These are phyloP conservation scores for Clusia tigrina DNA, from an alignment of 2,888 invertebrate genomes.

Conservation along the genomic window DNA sequence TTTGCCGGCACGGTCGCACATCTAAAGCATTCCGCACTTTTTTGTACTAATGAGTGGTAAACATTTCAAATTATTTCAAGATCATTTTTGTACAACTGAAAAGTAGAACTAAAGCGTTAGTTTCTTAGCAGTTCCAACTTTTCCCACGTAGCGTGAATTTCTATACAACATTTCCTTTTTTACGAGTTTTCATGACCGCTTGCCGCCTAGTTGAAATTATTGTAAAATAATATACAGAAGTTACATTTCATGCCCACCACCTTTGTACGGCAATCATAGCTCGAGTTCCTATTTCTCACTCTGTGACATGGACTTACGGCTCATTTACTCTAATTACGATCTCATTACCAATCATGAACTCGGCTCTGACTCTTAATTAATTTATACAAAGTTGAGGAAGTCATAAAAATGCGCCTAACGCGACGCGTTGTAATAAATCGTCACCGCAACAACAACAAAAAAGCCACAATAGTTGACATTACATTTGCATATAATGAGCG, in stretches of 20 bases:
- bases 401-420: slow-evolving; percentile 45
- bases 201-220: too few species aligned
- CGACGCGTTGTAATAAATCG: slow-evolving; percentile 49
- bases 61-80: too few species aligned
- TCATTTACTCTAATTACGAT: not conserved
- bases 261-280: not conserved
- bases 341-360: not conserved
- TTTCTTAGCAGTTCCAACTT: too few species aligned
- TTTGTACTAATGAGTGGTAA: too few species aligned
- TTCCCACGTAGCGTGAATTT: too few species aligned
- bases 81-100: too few species aligned
- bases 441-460: slow-evolving; percentile 12
- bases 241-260: not conserved
- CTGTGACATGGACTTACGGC: not conserved
- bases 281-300: not conserved
- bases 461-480: slow-evolving; percentile 24
- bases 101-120: too few species aligned
- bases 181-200: too few species aligned
- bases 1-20: too few species aligned
- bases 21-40: too few species aligned
- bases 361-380: not conserved
- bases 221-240: too few species aligned
- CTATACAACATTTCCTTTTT: too few species aligned
- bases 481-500: slow-evolving; percentile 42
- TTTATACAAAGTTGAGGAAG: slow-evolving; percentile 39